Percentiles rank a stretch among this genome's conserved stretches.
phyloP scores from a whole-genome alignment of 2,888 invertebrate species.

The Eledona agricola region DNA sequence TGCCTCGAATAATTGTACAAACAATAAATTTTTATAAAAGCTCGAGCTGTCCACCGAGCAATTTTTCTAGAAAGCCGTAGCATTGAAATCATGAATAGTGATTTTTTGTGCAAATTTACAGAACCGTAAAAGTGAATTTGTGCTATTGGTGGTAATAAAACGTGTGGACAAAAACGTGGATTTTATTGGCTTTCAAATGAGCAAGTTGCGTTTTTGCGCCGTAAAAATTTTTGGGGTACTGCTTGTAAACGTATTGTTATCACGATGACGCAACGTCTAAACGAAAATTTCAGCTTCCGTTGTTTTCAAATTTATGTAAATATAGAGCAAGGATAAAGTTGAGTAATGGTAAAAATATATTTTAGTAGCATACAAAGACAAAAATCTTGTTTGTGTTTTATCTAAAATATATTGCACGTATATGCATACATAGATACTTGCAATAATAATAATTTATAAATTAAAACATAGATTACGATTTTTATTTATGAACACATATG shows the following conservation, averaged over 20 bases:
- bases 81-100: background rate
- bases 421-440: constrained; percentile 17
- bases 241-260: background rate
- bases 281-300: constrained; percentile 16
- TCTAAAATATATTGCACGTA: constrained; percentile 33
- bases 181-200: background rate
- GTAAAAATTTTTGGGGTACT: constrained; percentile 1
- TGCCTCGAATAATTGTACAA: constrained; percentile 6
- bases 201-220: background rate
- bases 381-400: constrained; percentile 17
- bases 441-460: constrained; percentile 19
- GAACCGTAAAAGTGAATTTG: background rate
- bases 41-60: background rate
- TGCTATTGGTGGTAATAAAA: background rate
- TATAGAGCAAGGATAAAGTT: constrained; percentile 28
- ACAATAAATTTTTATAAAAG: constrained; percentile 5
- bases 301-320: constrained; percentile 4
- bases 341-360: constrained; percentile 17
- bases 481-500: constrained; percentile 28
- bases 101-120: background rate
- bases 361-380: constrained; percentile 18
- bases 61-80: no score
- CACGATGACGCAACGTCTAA: constrained; percentile 1
- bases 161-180: constrained; percentile 1
- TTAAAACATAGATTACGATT: constrained; percentile 13